phyloP scores from a whole-genome alignment of 2,888 invertebrate genomes.

The Hofmannophila pseudospretella region DNA sequence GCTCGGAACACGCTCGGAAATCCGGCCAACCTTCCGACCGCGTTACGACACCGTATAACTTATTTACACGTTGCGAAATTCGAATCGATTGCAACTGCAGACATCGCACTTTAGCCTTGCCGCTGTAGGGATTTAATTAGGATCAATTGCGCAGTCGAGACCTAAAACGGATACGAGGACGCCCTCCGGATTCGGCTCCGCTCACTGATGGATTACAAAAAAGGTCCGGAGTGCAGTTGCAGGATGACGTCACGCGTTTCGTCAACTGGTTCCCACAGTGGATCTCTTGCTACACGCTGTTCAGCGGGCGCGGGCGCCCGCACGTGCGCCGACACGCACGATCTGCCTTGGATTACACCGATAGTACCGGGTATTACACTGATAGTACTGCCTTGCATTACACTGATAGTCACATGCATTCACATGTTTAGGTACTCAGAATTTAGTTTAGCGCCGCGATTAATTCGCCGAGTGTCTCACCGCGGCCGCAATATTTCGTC shows the following conservation, averaged over 20 bases:
- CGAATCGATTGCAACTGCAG: slow-evolving; percentile 76
- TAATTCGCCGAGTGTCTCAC: slow-evolving; percentile 13
- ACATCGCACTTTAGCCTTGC: slow-evolving; percentile 75
- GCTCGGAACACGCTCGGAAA: slow-evolving; percentile 76
- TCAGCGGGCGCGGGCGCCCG: slow-evolving; percentile 16
- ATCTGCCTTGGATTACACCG: too few relatives aligned
- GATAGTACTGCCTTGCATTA: background rate
- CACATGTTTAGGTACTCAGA: background rate
- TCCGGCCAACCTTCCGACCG: slow-evolving; percentile 78
- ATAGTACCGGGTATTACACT: too few relatives aligned
- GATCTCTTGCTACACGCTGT: slow-evolving; percentile 36
- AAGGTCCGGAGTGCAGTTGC: slow-evolving; percentile 50
- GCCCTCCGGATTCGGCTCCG: slow-evolving; percentile 58
- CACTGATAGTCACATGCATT: slow-evolving; percentile 1
- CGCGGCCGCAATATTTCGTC: slow-evolving; percentile 39
- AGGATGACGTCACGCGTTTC: slow-evolving; percentile 55
- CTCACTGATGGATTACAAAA: slow-evolving; percentile 64
- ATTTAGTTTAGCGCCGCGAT: slow-evolving; percentile 2
- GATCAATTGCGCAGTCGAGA: slow-evolving; percentile 71
- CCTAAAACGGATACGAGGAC: slow-evolving; percentile 76
- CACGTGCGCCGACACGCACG: slow-evolving; percentile 31
- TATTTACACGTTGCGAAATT: slow-evolving; percentile 76
- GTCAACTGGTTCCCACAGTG: slow-evolving; percentile 59
- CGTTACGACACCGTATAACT: slow-evolving; percentile 75
- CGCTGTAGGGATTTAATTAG: slow-evolving; percentile 75